These are phyloP conservation scores for Macrobrachium rosenbergii DNA, from an alignment of 1,140 invertebrate genomes.

Conservation along the genomic window DNA sequence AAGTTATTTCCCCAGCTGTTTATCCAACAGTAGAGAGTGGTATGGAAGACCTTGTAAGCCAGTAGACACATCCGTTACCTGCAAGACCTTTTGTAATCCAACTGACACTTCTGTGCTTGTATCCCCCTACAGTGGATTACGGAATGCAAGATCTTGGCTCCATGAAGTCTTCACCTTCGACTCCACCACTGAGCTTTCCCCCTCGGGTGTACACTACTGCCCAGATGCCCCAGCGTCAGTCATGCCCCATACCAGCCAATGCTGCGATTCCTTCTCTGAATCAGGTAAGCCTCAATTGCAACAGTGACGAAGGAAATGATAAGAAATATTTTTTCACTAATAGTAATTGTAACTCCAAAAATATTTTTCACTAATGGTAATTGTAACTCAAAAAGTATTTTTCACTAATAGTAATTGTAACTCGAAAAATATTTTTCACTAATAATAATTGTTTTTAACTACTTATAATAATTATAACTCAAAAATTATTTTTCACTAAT, in stretches of 20 bases:
- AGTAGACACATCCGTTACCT: not conserved
- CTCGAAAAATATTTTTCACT: no score
- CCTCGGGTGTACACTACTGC: not conserved
- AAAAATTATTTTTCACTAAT: no score
- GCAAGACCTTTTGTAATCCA: not conserved
- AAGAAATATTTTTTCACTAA: no score
- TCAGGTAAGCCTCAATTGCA: not conserved
- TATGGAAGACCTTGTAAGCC: not conserved
- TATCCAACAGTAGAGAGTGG: no score
- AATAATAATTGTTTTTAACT: no score
- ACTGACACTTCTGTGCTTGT: not conserved
- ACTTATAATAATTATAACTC: no score
- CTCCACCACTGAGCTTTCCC: slow-evolving; percentile 32
- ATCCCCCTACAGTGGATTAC: slow-evolving; percentile 16
- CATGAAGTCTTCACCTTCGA: slow-evolving; percentile 35
- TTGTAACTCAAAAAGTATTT: no score
- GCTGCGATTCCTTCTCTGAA: slow-evolving; percentile 30
- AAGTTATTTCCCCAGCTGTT: no score
- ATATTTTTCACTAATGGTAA: no score
- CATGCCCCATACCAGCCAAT: slow-evolving; percentile 31
- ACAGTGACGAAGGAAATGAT: not conserved
- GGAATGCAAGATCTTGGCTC: slow-evolving; percentile 34
- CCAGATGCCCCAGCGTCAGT: slow-evolving; percentile 35
- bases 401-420: no score
- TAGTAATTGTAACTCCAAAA: no score